Base-by-base conservation (phyloP, 1,140 invertebrate species). In the Teleopsis dalmanni region DNA sequence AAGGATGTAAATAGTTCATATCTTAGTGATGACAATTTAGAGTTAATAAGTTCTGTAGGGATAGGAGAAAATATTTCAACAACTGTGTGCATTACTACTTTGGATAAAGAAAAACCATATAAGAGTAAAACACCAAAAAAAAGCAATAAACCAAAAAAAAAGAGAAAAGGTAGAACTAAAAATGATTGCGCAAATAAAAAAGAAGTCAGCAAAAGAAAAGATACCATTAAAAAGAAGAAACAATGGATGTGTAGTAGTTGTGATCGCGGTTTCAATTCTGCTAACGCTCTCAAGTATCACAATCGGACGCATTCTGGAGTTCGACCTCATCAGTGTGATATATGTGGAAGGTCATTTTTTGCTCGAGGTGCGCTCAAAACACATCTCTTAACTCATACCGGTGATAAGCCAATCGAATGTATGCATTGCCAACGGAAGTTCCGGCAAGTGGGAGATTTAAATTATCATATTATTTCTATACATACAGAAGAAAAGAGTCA, bases 361-460 rank as follows among this genome's bases (percentile, higher is more conserved):
- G 85, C 87, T 0, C 78, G 80, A 3, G 82, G 82, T 57, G 86
- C 87, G 3, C 71, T 90, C 9, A 89, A 87, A 73, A 78, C 85
- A 0, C 86, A 88, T 56, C 78, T 78, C 55, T 75, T 85, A 14
- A 73, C 85, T 14, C 65, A 88, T 67, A 85, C 80, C 34, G 87
- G 83, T 14, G 82, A 85, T 29, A 86, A 86, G 53, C 88, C 88
- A 0, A 90, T 85, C 66, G 81, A 85, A 59, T 91, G 88, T 62
- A 79, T 84, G 11, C 47, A 57, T 16, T 91, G 88, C 65, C 84
- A 83, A 2, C 76, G 81, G 13, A 76, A 81, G 57, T 92, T 90
- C 60, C 77, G 88, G 1, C 88, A 90, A 62, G 89, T 87, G 85
- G 88, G 91, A 44, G 87, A 95, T 65, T 74, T 95, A 16, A 92